Evolutionary conservation across 2,797 vertebrate species (phyloP), one percentile per base, ranked within the genome.

Genomic region (Dryobates pubescens): DNA sequence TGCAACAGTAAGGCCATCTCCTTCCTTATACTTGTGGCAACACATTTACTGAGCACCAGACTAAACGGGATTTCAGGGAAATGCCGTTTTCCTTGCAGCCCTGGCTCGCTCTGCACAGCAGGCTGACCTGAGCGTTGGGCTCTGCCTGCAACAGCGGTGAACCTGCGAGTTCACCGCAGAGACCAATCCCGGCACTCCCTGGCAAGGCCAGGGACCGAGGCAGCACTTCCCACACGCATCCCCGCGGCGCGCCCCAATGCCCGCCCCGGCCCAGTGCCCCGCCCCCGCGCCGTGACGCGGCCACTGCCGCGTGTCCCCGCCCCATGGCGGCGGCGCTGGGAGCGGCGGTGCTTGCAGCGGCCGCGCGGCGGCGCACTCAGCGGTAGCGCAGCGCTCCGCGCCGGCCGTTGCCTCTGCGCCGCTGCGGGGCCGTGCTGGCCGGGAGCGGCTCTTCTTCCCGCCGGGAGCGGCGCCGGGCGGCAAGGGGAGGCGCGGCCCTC

Each of bases 91-190:
- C 82, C 59, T 3, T 7, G 57, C 5, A 24, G 6, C 1, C 9
- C 0, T 3, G 49, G 43, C 85, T 32, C 54, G 2, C 27, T 4
- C 27, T 0, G 30, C 24, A 24, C 59, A 10, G 32, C 26, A 0
- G 8, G 32, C n/a, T 4, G 38, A 3, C 30, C 43, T 29, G 38
- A 20, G 1, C 2, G 53, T 3, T 0, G 45, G 9, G 53, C 81
- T 27, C 45, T 27, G 51, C 65, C 69, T 3, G 41, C 30, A 14
- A 0, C 0, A 13, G 17, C 27, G 15, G 17, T n/a, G 34, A 34
- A 34, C 34, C 34, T 34, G 34, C 34, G 4, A 4, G 27, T 2
- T 18, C 3, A 5, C 32, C 1, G 43, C 30, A 26, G 53, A 7
- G 17, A 13, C 34, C 29, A 20, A 13, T 7, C n/a, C 14, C 43